phyloP scores from a whole-genome alignment of 1,140 invertebrate genomes.

The Calephelis nemesis region DNA sequence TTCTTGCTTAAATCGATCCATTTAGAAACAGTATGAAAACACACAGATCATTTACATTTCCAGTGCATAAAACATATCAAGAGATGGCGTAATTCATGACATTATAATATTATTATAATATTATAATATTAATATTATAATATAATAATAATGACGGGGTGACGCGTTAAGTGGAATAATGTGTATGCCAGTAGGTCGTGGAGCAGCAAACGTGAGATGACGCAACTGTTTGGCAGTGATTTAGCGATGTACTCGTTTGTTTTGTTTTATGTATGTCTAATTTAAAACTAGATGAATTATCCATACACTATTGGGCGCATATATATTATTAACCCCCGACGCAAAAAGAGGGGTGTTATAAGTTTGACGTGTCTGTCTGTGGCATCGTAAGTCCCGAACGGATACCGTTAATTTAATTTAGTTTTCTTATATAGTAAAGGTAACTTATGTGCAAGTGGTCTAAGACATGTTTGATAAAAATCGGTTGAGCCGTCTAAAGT shows the following conservation, averaged over 20 bases:
- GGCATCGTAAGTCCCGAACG: too few species aligned
- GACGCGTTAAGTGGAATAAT: background rate
- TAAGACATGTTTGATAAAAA: too few species aligned
- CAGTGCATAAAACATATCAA: too few species aligned
- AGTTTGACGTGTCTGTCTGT: too few species aligned
- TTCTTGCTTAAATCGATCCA: too few species aligned
- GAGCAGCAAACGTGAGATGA: constrained; percentile 3
- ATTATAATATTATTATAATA: constrained; percentile 12
- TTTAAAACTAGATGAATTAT: background rate
- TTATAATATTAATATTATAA: constrained; percentile 11
- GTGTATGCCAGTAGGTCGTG: constrained; percentile 7
- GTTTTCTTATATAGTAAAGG: too few species aligned
- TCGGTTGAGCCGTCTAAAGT: too few species aligned
- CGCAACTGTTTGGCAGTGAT: constrained; percentile 10
- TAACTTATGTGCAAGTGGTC: too few species aligned
- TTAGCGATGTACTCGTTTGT: background rate
- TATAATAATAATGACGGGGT: constrained; percentile 6
- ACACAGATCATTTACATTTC: too few species aligned
- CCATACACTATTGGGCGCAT: background rate
- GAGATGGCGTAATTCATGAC: constrained; percentile 4
- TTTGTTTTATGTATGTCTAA: constrained; percentile 6
- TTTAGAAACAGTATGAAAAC: too few species aligned
- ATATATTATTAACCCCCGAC: background rate
- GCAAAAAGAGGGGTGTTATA: too few species aligned
- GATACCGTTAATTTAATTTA: too few species aligned